Conservation (phyloP, 1,140 invertebrate genomes). For the Lordiphosa mommai region DNA sequence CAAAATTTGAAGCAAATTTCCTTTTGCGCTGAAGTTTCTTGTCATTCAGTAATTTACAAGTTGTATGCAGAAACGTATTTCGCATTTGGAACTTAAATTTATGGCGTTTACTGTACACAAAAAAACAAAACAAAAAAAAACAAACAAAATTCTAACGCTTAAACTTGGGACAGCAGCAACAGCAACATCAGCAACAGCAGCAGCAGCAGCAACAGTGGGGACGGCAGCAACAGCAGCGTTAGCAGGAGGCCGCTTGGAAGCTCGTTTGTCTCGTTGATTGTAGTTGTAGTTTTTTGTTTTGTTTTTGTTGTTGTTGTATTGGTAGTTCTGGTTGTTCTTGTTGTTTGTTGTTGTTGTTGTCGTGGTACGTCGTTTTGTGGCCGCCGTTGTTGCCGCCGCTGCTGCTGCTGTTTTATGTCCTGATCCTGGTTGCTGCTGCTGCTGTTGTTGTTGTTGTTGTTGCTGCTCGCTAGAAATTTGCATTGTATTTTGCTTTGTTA, state of each 20-base stretch:
- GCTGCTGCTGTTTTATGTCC: slow-evolving; percentile 5
- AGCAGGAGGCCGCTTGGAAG: slow-evolving; percentile 59
- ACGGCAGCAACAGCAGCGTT: background rate
- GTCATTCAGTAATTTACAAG: slow-evolving; percentile 67
- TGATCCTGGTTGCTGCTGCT: background rate
- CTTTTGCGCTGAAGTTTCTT: slow-evolving; percentile 58
- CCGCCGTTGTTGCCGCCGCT: slow-evolving; percentile 27
- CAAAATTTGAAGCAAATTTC: slow-evolving; percentile 66
- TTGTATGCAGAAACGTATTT: slow-evolving; percentile 59
- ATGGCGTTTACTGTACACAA: slow-evolving; percentile 64
- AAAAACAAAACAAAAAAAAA: slow-evolving; percentile 37
- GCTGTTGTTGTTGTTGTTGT: slow-evolving; percentile 11
- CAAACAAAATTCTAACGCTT: slow-evolving; percentile 58
- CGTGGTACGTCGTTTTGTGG: slow-evolving; percentile 17
- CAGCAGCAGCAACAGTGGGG: slow-evolving; percentile 13
- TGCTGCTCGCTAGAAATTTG: slow-evolving; percentile 49
- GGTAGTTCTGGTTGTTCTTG: slow-evolving; percentile 24
- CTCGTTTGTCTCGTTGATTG: slow-evolving; percentile 56
- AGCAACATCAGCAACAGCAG: slow-evolving; percentile 23
- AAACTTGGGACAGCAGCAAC: slow-evolving; percentile 19
- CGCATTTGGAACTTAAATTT: slow-evolving; percentile 63
- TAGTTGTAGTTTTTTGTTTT: slow-evolving; percentile 24
- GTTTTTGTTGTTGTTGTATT: slow-evolving; percentile 20
- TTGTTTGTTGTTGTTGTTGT: slow-evolving; percentile 29
- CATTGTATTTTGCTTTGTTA: slow-evolving; percentile 12